A percentile compares a stretch with the other conserved stretches of the same genome.
Conservation (phyloP, 2,113 vertebrate species). For the Pampusana beccarii region DNA sequence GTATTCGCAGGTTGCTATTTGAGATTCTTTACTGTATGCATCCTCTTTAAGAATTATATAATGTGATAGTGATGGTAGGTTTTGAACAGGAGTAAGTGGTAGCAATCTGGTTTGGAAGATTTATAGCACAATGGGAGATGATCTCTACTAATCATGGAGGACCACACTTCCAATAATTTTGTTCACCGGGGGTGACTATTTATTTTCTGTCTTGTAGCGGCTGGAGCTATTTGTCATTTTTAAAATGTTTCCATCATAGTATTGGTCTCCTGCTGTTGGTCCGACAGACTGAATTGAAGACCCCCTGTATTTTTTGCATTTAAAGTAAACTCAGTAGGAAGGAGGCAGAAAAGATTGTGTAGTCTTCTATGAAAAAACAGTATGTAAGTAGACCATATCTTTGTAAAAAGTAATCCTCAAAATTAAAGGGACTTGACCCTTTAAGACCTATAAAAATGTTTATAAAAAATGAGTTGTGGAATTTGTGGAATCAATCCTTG, state of each 20-base stretch:
- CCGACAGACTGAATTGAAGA: conserved; percentile 10
- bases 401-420: neutral
- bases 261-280: conserved; percentile 17
- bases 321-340: conserved; percentile 4
- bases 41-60: neutral
- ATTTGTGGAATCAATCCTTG: neutral
- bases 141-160: conserved; percentile 25
- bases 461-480: neutral
- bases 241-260: conserved; percentile 21
- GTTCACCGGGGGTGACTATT: conserved; percentile 22
- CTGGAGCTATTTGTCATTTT: conserved; percentile 55
- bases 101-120: conserved; percentile 32
- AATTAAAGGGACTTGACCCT: neutral
- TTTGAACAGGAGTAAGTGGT: conserved; percentile 1
- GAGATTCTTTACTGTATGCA: neutral
- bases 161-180: conserved; percentile 53
- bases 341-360: neutral
- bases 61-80: neutral
- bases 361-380: neutral
- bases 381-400: neutral
- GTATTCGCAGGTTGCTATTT: conserved; percentile 2
- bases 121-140: neutral
- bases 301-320: neutral
- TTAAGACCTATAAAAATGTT: neutral
- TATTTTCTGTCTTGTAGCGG: conserved; percentile 47